Base-by-base conservation (phyloP, 2,113 vertebrate genomes). In the Nanger granti region DNA sequence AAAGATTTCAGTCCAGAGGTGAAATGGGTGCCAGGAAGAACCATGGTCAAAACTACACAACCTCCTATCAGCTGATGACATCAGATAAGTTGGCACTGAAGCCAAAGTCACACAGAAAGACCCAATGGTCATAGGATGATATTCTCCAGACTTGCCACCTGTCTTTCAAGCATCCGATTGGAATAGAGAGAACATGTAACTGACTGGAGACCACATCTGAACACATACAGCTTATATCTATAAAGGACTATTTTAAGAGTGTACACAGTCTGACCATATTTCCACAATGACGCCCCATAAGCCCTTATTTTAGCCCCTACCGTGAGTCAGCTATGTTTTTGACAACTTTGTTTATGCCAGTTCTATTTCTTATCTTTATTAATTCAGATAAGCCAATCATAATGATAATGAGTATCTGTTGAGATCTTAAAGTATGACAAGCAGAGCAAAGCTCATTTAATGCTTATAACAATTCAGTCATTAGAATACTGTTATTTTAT, bases 391-490 rank as follows among this genome's bases (percentile, higher is more conserved):
- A 95, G 47, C 44, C 26, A 49, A 3, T 85, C 14, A 26, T 59
- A 89, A 47, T 8, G 66, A 28, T 10, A 22, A 26, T 22, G 47
- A 49, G 8, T 44, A 82, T 34, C 34, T 8, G 26, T 3, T 26
- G 84, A 88, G 41, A n/a, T 64, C 11, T 20, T 7, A 41, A 4
- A 28, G 11, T 8, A 2, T 57, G 26, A 41, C 5, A 26, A 44
- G 64, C 49, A 83, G 15, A 54, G 22, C 4, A 62, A 47, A 76
- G 29, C 62, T 85, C 89, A 24, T 17, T 17, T 2, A 54, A 41
- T 15, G 52, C 4, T 44, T n/a, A 1, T 6, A 34, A n/a, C 4
- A 7, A 24, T 13, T 34, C 29, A 7, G 3, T 22, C 6, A 1
- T 5, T 7, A 79, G 34, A 44, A 24, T 84, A 8, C 31, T 84